Evolutionary conservation across 2,113 vertebrate genomes (phyloP), one percentile per base, ranked within the genome.

Genomic region (Forbesichthys papilliferus): DNA sequence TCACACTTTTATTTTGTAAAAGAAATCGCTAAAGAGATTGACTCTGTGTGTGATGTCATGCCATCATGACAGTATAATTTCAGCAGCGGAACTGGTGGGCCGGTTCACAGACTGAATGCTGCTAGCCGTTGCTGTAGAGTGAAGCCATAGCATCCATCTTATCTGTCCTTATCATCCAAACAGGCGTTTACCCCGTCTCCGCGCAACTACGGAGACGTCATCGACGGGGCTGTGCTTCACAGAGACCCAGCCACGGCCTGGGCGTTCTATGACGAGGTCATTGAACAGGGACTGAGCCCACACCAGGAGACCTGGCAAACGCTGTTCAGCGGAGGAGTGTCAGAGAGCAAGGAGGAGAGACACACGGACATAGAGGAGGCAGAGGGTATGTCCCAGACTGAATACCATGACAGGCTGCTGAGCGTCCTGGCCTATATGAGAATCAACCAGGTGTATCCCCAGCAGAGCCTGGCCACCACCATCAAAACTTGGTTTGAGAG

Each of bases 401-500:
- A 84, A 62, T 84, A 92, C 42, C 78, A 91, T 11, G 88, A 94
- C 75, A 90, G 90, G 76, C 90, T 97, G 11, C 69, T 92, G 78
- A 81, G 70, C 33, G 75, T 99, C 55, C 93, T 99, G 59, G 85
- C 84, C 0, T 89, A 94, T 86, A 92, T 98, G 91, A 92, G 95
- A 89, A 88, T 96, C 53, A 95, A 96, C 87, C 94, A 96, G 61
- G 82, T 96, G 48, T 97, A 97, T 85, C 96, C 97, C 48, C 87
- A 92, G 16, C 84, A 90, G 75, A 77, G 72, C 13, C 83, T 98
- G 73, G 88, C 92, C 76, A n/a, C 59, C 69, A 93, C 85, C 85
- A 95, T 99, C 89, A 96, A 94, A 78, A 81, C 89, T 0, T 98
- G 96, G 96, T 98, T 98, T 92, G 95, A 98, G 86, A 96, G 96